Percentiles rank a stretch among this genome's conserved stretches.
phyloP scores from a whole-genome alignment of 1,140 invertebrate species.

The silkworm (Bombyx mori) region DNA sequence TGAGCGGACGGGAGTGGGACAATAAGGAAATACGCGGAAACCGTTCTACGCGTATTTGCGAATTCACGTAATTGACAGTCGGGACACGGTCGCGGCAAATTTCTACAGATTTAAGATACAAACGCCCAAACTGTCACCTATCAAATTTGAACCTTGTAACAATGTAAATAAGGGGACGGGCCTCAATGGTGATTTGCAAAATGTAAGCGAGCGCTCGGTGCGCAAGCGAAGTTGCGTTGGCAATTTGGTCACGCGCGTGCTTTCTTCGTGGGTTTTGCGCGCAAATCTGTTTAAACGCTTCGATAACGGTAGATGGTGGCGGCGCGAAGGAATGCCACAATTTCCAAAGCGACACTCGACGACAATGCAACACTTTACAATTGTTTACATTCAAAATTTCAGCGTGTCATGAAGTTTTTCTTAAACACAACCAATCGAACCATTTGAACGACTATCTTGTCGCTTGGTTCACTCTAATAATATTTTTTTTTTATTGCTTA shows the following conservation, averaged over 20 bases:
- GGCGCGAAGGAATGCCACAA: background rate
- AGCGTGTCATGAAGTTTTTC: no score
- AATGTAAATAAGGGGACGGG: slow-evolving; percentile 22
- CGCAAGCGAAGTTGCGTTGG: slow-evolving; percentile 39
- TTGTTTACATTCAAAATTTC: no score
- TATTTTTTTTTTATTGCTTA: no score
- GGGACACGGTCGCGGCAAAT: slow-evolving; percentile 5
- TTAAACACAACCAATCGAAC: no score
- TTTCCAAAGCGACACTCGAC: no score
- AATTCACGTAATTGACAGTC: slow-evolving; percentile 40
- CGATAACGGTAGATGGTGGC: slow-evolving; percentile 54
- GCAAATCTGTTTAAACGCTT: slow-evolving; percentile 55
- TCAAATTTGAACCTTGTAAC: slow-evolving; percentile 33
- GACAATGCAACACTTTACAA: no score
- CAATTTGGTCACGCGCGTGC: slow-evolving; percentile 55
- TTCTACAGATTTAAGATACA: slow-evolving; percentile 1
- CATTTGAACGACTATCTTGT: no score
- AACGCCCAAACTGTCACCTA: slow-evolving; percentile 13
- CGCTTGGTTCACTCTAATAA: no score
- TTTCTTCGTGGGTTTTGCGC: slow-evolving; percentile 67
- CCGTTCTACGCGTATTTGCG: slow-evolving; percentile 32
- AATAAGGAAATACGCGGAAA: slow-evolving; percentile 68
- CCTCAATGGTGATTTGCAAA: slow-evolving; percentile 1
- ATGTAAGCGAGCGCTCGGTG: slow-evolving; percentile 17
- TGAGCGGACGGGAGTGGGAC: slow-evolving; percentile 41